phyloP scores from a whole-genome alignment of 2,888 invertebrate species.

The Torymus auratus region DNA sequence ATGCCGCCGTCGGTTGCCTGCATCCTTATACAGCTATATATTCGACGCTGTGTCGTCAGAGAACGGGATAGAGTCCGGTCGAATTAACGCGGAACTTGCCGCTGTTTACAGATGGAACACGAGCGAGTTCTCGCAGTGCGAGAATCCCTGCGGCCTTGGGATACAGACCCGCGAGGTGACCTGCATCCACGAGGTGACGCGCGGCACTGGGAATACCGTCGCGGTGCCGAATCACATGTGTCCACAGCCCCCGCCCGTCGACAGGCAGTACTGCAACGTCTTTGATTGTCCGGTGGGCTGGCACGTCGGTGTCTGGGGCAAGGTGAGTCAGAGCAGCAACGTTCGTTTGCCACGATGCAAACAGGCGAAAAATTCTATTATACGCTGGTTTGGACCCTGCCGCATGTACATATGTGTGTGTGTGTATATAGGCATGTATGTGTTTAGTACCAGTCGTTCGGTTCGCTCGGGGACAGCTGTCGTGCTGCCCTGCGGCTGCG shows the following conservation, averaged over 20 bases:
- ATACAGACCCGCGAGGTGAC: slow-evolving; percentile 93
- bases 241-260: slow-evolving; percentile 92
- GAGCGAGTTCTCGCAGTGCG: slow-evolving; percentile 92
- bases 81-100: too few relatives aligned
- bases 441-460: too few relatives aligned
- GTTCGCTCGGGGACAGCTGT: too few relatives aligned
- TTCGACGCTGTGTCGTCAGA: background rate
- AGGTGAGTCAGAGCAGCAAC: slow-evolving; percentile 72
- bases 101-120: slow-evolving; percentile 85
- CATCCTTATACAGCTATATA: background rate
- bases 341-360: too few relatives aligned
- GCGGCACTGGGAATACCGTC: slow-evolving; percentile 92
- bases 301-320: slow-evolving; percentile 92
- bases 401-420: too few relatives aligned
- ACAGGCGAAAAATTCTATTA: too few relatives aligned
- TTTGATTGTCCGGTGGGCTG: slow-evolving; percentile 95
- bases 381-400: too few relatives aligned
- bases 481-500: too few relatives aligned
- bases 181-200: slow-evolving; percentile 91
- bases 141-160: slow-evolving; percentile 95
- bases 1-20: too few relatives aligned
- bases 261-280: slow-evolving; percentile 93
- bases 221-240: slow-evolving; percentile 96
- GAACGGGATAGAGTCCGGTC: too few relatives aligned
- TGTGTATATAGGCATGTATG: too few relatives aligned